A percentile compares a stretch with the other conserved stretches of the same genome.
Evolutionary conservation across 2,113 vertebrate genomes (phyloP).

Genomic region (Vidua chalybeata): DNA sequence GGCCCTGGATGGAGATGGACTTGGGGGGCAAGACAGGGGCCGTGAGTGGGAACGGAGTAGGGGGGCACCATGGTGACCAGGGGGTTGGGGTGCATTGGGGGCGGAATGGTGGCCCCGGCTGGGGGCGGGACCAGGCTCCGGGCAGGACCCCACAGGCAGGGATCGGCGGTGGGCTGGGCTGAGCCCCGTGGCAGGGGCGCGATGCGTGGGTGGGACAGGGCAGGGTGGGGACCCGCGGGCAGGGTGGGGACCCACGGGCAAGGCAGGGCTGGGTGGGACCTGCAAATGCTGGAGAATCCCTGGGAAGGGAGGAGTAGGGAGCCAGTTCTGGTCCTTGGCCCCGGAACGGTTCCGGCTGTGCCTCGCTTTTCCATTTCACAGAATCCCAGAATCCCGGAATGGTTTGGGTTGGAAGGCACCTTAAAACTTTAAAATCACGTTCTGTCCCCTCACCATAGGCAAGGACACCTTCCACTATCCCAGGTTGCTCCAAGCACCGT

Average conservation of each 20-base stretch:
- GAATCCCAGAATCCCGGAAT: not conserved
- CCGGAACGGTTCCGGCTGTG: not conserved
- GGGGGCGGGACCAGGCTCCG: not conserved
- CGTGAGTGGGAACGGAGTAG: not conserved
- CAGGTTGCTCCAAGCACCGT: not conserved
- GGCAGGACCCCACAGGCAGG: not conserved
- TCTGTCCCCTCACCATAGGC: not conserved
- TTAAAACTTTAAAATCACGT: not conserved
- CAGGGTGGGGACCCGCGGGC: conserved; percentile 2
- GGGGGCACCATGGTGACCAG: not conserved
- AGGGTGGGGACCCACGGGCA: not conserved
- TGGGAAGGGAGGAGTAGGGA: not conserved
- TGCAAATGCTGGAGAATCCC: not conserved
- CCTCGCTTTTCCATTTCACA: not conserved
- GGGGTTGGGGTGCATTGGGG: not conserved
- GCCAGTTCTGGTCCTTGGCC: not conserved
- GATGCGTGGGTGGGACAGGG: not conserved
- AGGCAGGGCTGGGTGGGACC: conserved; percentile 3
- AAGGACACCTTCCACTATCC: too few relatives aligned
- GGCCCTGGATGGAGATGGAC: not conserved
- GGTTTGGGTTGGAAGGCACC: not conserved
- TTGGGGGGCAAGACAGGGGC: not conserved
- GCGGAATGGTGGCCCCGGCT: not conserved
- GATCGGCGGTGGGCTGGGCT: not conserved
- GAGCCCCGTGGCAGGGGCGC: not conserved